Evolutionary conservation across 2,797 vertebrate species (phyloP).

Genomic region (Ambastaia sidthimunki): DNA sequence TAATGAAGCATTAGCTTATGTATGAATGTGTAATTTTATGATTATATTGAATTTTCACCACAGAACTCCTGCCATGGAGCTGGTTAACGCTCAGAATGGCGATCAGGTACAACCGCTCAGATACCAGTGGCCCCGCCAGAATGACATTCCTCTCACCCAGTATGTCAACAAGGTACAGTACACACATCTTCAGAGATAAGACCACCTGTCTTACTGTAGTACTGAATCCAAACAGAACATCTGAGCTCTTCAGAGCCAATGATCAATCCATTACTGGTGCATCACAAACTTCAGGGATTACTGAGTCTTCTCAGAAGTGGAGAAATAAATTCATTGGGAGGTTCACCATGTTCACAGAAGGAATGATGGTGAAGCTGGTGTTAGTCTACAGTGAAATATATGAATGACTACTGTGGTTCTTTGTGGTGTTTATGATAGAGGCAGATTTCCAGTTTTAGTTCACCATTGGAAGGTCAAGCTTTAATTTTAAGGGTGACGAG

Average conservation of each 20-base stretch:
- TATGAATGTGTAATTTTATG: not conserved
- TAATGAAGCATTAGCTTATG: not conserved
- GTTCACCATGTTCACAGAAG: not conserved
- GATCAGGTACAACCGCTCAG: slow-evolving; percentile 77
- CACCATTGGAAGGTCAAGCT: not conserved
- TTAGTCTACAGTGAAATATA: not conserved
- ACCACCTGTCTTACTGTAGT: not conserved
- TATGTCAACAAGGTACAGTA: slow-evolving; percentile 72
- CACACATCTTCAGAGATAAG: not conserved
- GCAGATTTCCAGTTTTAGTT: not conserved
- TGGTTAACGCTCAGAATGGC: slow-evolving; percentile 67
- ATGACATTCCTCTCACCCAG: slow-evolving; percentile 69
- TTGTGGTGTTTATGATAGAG: not conserved
- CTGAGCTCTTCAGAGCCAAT: not conserved
- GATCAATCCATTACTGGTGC: not conserved
- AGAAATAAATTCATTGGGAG: not conserved
- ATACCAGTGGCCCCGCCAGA: slow-evolving; percentile 72
- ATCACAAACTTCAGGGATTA: not conserved
- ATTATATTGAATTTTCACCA: slow-evolving; percentile 4
- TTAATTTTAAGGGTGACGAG: not conserved
- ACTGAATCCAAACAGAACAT: not conserved
- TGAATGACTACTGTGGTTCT: not conserved
- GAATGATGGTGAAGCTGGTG: too few relatives aligned
- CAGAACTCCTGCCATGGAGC: slow-evolving; percentile 74
- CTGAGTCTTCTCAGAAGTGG: not conserved